Evolutionary conservation across 2,797 vertebrate genomes (phyloP).

Genomic region (Diglossa cyanea): DNA sequence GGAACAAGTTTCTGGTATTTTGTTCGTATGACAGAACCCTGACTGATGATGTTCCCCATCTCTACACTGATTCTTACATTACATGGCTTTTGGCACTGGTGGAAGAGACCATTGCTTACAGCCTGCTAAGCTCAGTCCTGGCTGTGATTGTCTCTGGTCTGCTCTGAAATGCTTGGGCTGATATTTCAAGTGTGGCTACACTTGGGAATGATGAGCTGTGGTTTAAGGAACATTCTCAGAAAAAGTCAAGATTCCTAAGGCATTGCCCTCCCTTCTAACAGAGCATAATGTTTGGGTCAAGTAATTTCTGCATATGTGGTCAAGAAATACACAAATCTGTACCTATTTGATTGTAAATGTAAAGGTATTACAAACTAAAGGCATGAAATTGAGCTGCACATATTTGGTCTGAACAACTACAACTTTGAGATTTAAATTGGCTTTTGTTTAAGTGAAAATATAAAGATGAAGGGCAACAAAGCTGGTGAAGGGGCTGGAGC

Average conservation of each 20-base stretch:
- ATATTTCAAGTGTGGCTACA: not conserved
- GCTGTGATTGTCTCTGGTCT: not conserved
- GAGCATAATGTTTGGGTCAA: not conserved
- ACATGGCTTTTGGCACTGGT: not conserved
- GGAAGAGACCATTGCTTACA: not conserved
- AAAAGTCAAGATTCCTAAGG: not conserved
- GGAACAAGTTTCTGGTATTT: not conserved
- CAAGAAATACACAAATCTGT: not conserved
- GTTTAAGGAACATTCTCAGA: not conserved
- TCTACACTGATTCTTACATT: not conserved
- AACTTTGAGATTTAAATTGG: not conserved
- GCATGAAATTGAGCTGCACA: not conserved
- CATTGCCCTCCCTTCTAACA: not conserved
- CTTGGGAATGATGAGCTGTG: not conserved
- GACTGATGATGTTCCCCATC: not conserved
- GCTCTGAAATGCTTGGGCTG: not conserved
- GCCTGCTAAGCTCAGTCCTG: not conserved
- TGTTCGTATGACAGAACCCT: not conserved
- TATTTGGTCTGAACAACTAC: not conserved
- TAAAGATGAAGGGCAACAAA: not conserved
- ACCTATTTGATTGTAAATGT: not conserved
- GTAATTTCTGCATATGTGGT: not conserved
- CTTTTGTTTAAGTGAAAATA: not conserved
- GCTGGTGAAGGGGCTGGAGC: not conserved
- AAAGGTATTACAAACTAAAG: not conserved